Conservation (phyloP, 2,888 invertebrate species). For the Caenorhabditis afra region DNA sequence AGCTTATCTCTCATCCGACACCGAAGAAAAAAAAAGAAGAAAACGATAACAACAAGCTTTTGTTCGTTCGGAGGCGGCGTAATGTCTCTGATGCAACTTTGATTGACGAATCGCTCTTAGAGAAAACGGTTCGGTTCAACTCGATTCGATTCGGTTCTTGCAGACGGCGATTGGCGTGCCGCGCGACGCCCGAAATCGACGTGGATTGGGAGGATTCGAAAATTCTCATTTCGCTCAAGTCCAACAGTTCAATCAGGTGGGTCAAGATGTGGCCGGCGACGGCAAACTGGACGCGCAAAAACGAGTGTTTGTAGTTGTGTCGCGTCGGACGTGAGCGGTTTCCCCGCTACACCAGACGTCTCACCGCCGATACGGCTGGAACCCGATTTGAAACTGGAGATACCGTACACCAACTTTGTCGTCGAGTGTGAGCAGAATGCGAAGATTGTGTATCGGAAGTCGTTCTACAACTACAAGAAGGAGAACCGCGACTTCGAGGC, state of each 20-base stretch:
- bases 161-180: conserved; percentile 45
- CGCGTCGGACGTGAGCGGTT: conserved; percentile 42
- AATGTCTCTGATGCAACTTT: neutral
- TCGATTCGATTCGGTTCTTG: too few species aligned
- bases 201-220: conserved; percentile 39
- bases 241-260: conserved; percentile 34
- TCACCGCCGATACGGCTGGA: conserved; percentile 39
- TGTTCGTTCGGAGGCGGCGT: neutral
- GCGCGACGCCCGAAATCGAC: conserved; percentile 32
- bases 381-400: conserved; percentile 41
- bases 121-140: too few species aligned
- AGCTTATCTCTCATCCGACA: neutral
- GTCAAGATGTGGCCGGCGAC: conserved; percentile 31
- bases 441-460: conserved; percentile 17
- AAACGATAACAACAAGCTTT: conserved; percentile 40
- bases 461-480: conserved; percentile 41
- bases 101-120: too few species aligned
- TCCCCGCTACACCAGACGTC: conserved; percentile 21
- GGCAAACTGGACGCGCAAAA: neutral
- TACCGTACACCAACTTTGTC: conserved; percentile 41
- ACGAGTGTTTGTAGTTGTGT: conserved; percentile 49
- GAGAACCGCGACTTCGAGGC: conserved; percentile 16
- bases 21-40: conserved; percentile 9
- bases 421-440: conserved; percentile 47
- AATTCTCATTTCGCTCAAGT: conserved; percentile 21